Evolutionary conservation across 2,888 invertebrate genomes (phyloP).

Genomic region (Lasius fuliginosus): DNA sequence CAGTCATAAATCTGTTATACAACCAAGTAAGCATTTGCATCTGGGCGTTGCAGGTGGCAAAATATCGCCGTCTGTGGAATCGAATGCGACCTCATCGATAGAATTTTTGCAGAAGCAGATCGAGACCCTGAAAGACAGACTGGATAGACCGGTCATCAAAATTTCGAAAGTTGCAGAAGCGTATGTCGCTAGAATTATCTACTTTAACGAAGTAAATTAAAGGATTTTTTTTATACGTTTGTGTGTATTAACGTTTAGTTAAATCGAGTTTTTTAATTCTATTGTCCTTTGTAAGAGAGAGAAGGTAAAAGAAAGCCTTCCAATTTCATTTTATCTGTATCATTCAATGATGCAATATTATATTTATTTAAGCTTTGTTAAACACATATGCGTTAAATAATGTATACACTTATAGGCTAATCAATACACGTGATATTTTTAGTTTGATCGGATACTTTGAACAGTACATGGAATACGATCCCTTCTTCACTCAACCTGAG

Average conservation of each 20-base stretch:
- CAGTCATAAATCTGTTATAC: conserved; percentile 87
- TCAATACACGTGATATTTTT: conserved; percentile 66
- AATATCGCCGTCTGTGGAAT: conserved; percentile 88
- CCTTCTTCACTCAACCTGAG: conserved; percentile 97
- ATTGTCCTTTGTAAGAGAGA: neutral
- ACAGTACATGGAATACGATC: conserved; percentile 98
- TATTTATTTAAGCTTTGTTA: conserved; percentile 21
- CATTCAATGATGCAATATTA: neutral
- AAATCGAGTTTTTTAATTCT: neutral
- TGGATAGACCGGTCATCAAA: conserved; percentile 95
- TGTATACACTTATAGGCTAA: conserved; percentile 27
- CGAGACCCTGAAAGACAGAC: conserved; percentile 90
- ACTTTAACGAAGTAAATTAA: conserved; percentile 13
- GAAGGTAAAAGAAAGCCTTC: neutral
- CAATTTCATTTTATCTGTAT: neutral
- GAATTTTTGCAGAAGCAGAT: conserved; percentile 91
- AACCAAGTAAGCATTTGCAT: conserved; percentile 85
- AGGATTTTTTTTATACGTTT: conserved; percentile 3
- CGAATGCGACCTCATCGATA: conserved; percentile 80
- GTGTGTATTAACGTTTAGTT: conserved; percentile 14
- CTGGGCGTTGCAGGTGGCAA: conserved; percentile 87
- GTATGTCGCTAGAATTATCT: conserved; percentile 88
- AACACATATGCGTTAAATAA: neutral
- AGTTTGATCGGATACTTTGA: conserved; percentile 97
- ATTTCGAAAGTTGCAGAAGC: conserved; percentile 98